Evolutionary conservation across 2,888 invertebrate species (phyloP), one percentile per base, ranked within the genome.

Genomic region (Nomada goodeniana): DNA sequence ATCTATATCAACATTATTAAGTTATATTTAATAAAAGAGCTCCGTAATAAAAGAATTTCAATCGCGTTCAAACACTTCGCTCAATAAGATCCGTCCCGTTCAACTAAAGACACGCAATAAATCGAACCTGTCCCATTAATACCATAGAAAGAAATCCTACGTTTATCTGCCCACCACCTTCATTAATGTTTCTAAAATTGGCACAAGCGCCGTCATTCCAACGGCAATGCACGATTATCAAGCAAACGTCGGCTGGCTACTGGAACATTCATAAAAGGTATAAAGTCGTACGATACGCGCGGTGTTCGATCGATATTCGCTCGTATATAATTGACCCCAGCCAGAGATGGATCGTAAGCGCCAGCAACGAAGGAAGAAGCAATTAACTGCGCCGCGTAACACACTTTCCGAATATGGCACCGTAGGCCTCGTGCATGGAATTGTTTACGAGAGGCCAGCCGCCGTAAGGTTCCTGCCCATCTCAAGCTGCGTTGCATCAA

Each of bases 391-490:
- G 74, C 52, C 76, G 76, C 82, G 84, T 88, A 89, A 86, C 87
- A 89, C 87, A 88, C 85, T 88, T 89, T 86, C 88, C 88, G 83
- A 86, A 80, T 84, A 81, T 55, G 84, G 86, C 64, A 52, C 71
- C 74, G 81, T 84, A 84, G 47, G 67, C 64, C 70, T 64, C 73
- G 75, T 63, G 76, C 76, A 79, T 73, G 76, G 76, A 77, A 85
- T 63, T 72, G 74, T 59, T 72, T 76, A 78, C 80, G 65, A 63
- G 77, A 70, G 42, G 59, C 69, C 60, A 70, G 65, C 67, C 60
- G 53, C 59, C 20, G 63, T 81, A 73, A 83, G 85, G 70, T 86
- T 69, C 64, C 63, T 74, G 78, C 10, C 80, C 78, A 82, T 83
- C 82, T 72, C 71, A 55, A 82, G 74, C 10, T 52, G 18, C 53